Evolutionary conservation across 2,888 invertebrate genomes (phyloP), one percentile per base, ranked within the genome.

Genomic region (Oligia fasciuncula): DNA sequence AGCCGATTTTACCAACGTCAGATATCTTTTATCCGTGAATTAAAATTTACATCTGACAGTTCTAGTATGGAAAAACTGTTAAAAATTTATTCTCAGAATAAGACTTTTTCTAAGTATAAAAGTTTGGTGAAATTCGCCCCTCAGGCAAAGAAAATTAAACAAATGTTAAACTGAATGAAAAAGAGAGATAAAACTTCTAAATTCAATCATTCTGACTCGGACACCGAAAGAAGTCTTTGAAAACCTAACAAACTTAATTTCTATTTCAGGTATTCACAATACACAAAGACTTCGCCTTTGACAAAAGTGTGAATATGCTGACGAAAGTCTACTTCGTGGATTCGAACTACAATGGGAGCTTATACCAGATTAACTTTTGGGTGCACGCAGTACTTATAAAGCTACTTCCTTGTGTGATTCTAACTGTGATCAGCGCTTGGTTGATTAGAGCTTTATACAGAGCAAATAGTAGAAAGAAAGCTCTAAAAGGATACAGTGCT

Each of bases 371-470:
- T 49, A 98, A 98, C 94, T 98, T 98, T 93, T 98, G 98, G 98
- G 97, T 98, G 11, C 98, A 98, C 91, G 98, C 98, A 0, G 98
- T 98, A 8, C 97, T 98, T 66, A 98, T 98, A 79, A 99, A 99
- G 93, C 95, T 99, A 9, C 94, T 98, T 0, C 99, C 99, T 0
- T 99, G 98, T 91, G 94, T 98, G 87, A 97, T 98, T 82, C 96
- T 99, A 73, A 98, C 98, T 0, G 97, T 98, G 66, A 98, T 98
- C 85, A 98, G 98, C 90, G 97, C 97, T 72, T 98, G 98, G 97
- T 93, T 98, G 81, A 97, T 98, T 82, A 98, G 98, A 87, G 97
- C 98, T 4, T 95, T 98, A 62, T 98, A 98, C 86, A 97, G 98
- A 82, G 97, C 98, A 9, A 97, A 98, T 75, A 97, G 97, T 89